phyloP scores from a whole-genome alignment of 2,113 vertebrate genomes.

The Athene noctua region DNA sequence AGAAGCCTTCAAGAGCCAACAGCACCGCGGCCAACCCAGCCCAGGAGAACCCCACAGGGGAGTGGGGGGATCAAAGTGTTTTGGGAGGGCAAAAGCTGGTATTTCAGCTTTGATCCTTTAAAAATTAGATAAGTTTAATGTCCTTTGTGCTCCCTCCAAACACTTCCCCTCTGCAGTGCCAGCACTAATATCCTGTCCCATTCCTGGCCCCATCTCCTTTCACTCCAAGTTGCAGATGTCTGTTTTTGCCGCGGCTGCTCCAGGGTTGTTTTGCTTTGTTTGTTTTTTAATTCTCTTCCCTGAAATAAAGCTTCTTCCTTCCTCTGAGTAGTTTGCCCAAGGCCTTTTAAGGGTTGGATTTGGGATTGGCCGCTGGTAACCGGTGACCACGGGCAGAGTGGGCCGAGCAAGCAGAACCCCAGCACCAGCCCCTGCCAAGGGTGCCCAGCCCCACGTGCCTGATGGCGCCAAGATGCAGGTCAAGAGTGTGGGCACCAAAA shows the following conservation, averaged over 20 bases:
- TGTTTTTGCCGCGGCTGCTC: rapidly evolving
- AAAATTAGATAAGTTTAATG: neutral
- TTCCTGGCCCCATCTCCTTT: neutral
- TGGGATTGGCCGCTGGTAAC: rapidly evolving
- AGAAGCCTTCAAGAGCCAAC: neutral
- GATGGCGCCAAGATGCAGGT: neutral
- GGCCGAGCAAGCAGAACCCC: neutral
- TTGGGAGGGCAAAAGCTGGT: neutral
- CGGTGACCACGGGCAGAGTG: neutral
- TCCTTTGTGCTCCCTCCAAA: neutral
- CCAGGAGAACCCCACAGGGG: rapidly evolving
- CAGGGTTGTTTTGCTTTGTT: neutral
- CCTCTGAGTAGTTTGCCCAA: neutral
- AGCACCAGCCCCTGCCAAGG: neutral
- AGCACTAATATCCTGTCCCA: neutral
- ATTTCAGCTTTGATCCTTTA: neutral
- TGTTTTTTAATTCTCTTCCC: neutral
- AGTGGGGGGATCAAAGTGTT: rapidly evolving
- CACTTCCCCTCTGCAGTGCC: neutral
- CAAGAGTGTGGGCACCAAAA: neutral
- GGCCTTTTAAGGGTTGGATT: neutral
- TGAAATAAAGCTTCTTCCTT: neutral
- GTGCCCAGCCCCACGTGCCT: rapidly evolving
- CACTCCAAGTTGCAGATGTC: neutral
- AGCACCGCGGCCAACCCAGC: rapidly evolving